A percentile compares a stretch with the other conserved stretches of the same genome.
These are phyloP conservation scores for Drosophila tsacasi DNA, from an alignment of 1,140 invertebrate genomes.

Conservation along the genomic window DNA sequence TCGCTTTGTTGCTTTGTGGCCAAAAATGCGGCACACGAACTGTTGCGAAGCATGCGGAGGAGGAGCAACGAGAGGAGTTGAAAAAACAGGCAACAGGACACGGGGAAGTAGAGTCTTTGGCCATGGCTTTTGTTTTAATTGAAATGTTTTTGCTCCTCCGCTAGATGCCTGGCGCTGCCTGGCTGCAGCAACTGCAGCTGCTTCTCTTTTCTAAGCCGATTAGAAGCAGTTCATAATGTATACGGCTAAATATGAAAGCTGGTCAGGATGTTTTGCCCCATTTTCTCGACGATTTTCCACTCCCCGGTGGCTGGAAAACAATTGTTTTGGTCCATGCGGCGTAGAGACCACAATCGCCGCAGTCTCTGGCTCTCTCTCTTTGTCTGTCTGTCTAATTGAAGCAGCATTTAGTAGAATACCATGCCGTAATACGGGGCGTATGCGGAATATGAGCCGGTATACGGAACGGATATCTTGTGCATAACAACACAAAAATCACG, in stretches of 20 bases:
- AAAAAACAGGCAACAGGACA: constrained; percentile 14
- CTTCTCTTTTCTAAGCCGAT: constrained; percentile 68
- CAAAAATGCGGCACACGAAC: constrained; percentile 50
- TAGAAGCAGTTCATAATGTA: constrained; percentile 77
- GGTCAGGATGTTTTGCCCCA: constrained; percentile 25
- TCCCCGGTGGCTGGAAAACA: constrained; percentile 40
- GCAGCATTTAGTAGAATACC: constrained; percentile 48
- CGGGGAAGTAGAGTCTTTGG: constrained; percentile 38
- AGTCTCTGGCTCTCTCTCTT: constrained; percentile 23
- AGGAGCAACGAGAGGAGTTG: not conserved
- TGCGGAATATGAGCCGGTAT: constrained; percentile 4
- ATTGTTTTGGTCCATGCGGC: constrained; percentile 53
- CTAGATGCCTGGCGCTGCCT: constrained; percentile 4
- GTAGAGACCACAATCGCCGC: constrained; percentile 47
- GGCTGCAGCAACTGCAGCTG: constrained; percentile 28
- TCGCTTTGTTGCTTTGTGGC: constrained; percentile 46
- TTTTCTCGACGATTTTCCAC: constrained; percentile 11
- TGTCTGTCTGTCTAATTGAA: constrained; percentile 67
- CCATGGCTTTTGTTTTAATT: constrained; percentile 76
- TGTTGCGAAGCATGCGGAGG: not conserved
- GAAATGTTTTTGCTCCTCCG: constrained; percentile 71
- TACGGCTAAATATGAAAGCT: constrained; percentile 71
- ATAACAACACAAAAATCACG: constrained; percentile 56
- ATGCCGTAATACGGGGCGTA: constrained; percentile 18
- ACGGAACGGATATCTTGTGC: constrained; percentile 37